Evolutionary conservation across 2,113 vertebrate genomes (phyloP).

Genomic region (Corythoichthys haematopterus): DNA sequence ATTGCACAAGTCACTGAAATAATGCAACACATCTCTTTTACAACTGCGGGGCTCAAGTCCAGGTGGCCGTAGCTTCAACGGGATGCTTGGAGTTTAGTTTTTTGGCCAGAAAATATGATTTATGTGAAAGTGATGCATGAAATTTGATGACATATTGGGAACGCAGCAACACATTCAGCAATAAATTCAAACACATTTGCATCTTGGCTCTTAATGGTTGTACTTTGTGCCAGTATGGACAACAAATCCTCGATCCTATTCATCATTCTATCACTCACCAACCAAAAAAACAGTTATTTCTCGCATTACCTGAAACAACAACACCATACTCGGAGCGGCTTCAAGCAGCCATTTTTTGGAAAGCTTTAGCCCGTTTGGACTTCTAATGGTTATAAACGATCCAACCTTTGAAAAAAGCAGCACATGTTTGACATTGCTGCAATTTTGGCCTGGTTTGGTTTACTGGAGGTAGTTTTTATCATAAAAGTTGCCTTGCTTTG

Average conservation of each 20-base stretch:
- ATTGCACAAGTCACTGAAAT: constrained; percentile 2
- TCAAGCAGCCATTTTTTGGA: constrained; percentile 29
- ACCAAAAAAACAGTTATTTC: constrained; percentile 29
- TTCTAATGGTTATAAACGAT: constrained; percentile 63
- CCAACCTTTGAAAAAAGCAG: constrained; percentile 61
- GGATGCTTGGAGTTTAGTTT: constrained; percentile 11
- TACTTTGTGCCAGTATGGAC: constrained; percentile 38
- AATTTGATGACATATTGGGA: constrained; percentile 12
- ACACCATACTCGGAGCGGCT: constrained; percentile 32
- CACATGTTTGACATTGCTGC: constrained; percentile 59
- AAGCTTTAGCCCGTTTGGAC: constrained; percentile 43
- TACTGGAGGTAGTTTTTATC: constrained; percentile 43
- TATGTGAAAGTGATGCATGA: background rate
- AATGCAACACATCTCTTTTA: constrained; percentile 8
- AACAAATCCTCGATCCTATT: constrained; percentile 35
- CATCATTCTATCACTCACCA: constrained; percentile 37
- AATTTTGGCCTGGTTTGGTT: constrained; percentile 31
- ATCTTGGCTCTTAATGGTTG: constrained; percentile 30
- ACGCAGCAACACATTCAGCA: constrained; percentile 2
- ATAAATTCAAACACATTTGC: constrained; percentile 26
- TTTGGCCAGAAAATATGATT: constrained; percentile 5
- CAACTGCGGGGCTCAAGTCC: background rate
- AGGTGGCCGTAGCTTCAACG: background rate
- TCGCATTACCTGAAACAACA: constrained; percentile 50
- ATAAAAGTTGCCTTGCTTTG: constrained; percentile 35